Base-by-base conservation (phyloP, 2,797 vertebrate genomes). In the Steatocranus sp. region DNA sequence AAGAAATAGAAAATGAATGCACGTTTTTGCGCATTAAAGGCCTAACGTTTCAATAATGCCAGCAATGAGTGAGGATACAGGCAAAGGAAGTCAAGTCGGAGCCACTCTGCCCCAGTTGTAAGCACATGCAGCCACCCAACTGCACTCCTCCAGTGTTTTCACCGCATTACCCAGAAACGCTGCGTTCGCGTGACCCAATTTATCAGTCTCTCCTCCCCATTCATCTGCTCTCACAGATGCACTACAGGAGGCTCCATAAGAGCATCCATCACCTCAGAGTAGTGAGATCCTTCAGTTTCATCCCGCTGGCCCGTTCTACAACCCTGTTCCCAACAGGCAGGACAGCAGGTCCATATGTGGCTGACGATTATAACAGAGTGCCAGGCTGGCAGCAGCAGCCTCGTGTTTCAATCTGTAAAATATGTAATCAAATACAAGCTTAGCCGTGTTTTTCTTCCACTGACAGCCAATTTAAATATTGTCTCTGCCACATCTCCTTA, bases 191-290 rank as follows among this genome's bases (percentile, higher is more conserved):
- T 95, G 95, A 95, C 94, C 95, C 94, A 95, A 61, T 94, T 95
- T 85, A 92, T 87, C 92, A 92, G 88, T 83, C 86, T 86, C 93
- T 94, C 93, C 92, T 92, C 93, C 91, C 85, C 93, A 90, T 94
- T 95, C 94, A 93, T 95, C 95, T 95, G 94, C 94, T 94, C 83
- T 88, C 88, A 81, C 94, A 94, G 91, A 94, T 92, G 92, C 93
- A 92, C 94, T 73, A 41, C 89, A 74, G 88, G 93, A 93, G 89
- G 84, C 91, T 89, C 82, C 79, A 18, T 86, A 49, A 90, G 85
- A 87, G 91, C 94, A 94, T 94, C 90, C 93, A 94, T 94, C 94
- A 95, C 93, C 92, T 94, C 85, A 51, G 88, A 93, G 91, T 75
- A 81, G 83, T 15, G 87, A 78, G 87, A 89, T 84, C 88, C 87